Conservation (phyloP, 1,140 invertebrate species). For the Sinonovacula constricta region DNA sequence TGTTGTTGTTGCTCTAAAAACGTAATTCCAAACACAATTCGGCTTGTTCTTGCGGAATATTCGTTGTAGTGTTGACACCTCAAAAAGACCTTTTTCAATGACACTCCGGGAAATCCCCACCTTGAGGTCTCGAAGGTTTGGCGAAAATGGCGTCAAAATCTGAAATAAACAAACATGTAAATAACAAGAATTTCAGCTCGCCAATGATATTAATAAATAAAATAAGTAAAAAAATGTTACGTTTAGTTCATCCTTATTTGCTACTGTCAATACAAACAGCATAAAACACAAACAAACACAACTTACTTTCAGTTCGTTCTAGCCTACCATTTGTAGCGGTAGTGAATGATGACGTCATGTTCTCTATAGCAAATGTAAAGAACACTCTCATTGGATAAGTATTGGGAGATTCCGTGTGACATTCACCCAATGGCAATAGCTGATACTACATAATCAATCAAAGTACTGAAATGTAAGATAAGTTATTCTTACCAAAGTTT, state of each 20-base stretch:
- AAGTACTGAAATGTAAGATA: too few relatives aligned
- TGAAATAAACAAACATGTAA: not conserved
- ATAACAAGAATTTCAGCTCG: not conserved
- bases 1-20: too few relatives aligned
- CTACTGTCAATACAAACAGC: not conserved
- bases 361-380: too few relatives aligned
- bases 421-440: too few relatives aligned
- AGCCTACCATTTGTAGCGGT: conserved; percentile 5
- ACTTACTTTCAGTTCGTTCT: not conserved
- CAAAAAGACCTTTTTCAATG: not conserved
- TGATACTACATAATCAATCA: too few relatives aligned
- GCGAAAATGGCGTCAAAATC: not conserved
- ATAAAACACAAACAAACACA: not conserved
- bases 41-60: too few relatives aligned
- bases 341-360: conserved; percentile 33
- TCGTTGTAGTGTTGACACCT: not conserved
- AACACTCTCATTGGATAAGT: too few relatives aligned
- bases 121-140: conserved; percentile 6
- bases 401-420: too few relatives aligned
- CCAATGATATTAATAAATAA: not conserved
- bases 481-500: too few relatives aligned
- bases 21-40: too few relatives aligned
- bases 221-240: not conserved
- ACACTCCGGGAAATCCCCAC: conserved; percentile 42
- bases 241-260: too few relatives aligned